Percentiles rank a stretch among this genome's conserved stretches.
Evolutionary conservation across 2,888 invertebrate species (phyloP).

Genomic region (Herminia tarsipennalis): DNA sequence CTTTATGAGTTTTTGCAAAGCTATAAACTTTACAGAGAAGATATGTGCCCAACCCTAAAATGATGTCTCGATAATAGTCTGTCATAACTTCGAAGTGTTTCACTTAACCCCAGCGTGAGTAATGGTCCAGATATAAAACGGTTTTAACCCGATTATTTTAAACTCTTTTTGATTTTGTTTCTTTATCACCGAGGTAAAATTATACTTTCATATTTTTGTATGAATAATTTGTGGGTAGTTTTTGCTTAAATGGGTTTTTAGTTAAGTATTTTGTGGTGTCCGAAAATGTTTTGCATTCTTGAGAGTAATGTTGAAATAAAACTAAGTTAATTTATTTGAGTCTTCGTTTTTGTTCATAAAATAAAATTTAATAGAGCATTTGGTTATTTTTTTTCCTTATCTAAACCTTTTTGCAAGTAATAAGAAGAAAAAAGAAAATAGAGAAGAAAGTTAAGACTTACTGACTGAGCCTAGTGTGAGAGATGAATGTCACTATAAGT

Average conservation of each 20-base stretch:
- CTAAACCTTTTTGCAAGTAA: too few relatives aligned
- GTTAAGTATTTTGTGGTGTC: constrained; percentile 4
- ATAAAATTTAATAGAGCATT: too few relatives aligned
- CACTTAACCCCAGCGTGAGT: constrained; percentile 41
- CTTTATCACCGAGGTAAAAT: constrained; percentile 12
- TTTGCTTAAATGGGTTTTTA: constrained; percentile 8
- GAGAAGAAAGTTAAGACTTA: too few relatives aligned
- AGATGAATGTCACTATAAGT: too few relatives aligned
- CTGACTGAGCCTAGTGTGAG: too few relatives aligned
- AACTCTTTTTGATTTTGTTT: constrained; percentile 28
- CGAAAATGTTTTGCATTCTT: neutral
- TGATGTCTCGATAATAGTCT: constrained; percentile 52
- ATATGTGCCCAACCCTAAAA: constrained; percentile 50
- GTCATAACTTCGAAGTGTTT: constrained; percentile 48
- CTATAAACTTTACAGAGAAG: constrained; percentile 38
- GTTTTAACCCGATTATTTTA: constrained; percentile 32
- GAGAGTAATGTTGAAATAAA: too few relatives aligned
- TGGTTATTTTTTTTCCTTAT: too few relatives aligned
- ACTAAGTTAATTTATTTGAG: too few relatives aligned
- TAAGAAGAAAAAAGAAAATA: too few relatives aligned
- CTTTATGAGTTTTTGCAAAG: constrained; percentile 28
- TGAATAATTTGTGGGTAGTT: constrained; percentile 1
- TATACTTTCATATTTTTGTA: constrained; percentile 8
- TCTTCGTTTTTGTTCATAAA: too few relatives aligned
- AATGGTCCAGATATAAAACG: constrained; percentile 36